These are phyloP conservation scores for Lycodopsis pacificus DNA, from an alignment of 2,797 vertebrate genomes.

Conservation along the genomic window DNA sequence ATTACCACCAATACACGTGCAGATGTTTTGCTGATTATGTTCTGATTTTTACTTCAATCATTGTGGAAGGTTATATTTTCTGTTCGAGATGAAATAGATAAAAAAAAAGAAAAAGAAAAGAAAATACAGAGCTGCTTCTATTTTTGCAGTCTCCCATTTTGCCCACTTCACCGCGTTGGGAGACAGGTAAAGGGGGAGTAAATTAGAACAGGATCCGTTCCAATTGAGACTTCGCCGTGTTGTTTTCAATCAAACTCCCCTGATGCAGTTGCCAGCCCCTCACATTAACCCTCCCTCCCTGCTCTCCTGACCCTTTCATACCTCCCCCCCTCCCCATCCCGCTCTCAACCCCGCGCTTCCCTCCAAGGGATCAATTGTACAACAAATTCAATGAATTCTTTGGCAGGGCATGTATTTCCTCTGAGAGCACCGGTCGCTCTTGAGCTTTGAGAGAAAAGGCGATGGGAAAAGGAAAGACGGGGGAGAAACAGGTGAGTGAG, in stretches of 20 bases:
- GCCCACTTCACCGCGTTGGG: constrained; percentile 21
- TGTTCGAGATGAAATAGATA: not conserved
- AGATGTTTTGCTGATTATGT: not conserved
- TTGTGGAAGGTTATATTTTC: not conserved
- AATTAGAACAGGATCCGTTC: constrained; percentile 63
- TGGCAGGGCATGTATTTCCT: constrained; percentile 78
- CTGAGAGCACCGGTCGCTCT: constrained; percentile 70
- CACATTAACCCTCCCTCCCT: constrained; percentile 71
- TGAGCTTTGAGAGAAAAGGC: constrained; percentile 67
- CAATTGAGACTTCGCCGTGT: constrained; percentile 75
- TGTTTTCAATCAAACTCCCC: constrained; percentile 78
- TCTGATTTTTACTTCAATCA: not conserved
- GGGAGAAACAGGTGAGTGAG: constrained; percentile 26
- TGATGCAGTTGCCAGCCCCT: constrained; percentile 62
- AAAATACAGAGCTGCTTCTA: not conserved
- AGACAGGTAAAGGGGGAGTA: constrained; percentile 26
- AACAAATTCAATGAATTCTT: constrained; percentile 82
- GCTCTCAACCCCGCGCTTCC: constrained; percentile 53
- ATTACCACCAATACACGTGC: not conserved
- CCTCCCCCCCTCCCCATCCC: constrained; percentile 25
- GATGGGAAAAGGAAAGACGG: constrained; percentile 37
- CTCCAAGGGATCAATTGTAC: constrained; percentile 78
- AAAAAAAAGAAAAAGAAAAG: too few relatives aligned
- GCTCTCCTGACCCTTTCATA: constrained; percentile 57
- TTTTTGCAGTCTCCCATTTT: constrained; percentile 18